Conservation (phyloP, 2,113 vertebrate species). For the Thymallus thymallus region DNA sequence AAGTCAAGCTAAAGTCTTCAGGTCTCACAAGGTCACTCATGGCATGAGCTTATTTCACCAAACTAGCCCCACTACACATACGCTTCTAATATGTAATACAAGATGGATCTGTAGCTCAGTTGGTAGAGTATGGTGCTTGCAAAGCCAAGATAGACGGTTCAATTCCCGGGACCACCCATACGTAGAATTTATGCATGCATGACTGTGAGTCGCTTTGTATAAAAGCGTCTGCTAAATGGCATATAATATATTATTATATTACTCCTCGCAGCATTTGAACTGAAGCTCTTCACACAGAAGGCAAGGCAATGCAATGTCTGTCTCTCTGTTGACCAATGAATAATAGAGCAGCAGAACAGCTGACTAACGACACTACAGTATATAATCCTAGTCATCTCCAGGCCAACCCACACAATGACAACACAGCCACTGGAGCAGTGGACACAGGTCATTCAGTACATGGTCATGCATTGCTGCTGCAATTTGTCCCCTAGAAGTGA, state of each 20-base stretch:
- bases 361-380: slow-evolving; percentile 67
- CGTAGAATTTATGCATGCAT: no score
- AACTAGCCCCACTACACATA: no score
- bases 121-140: no score
- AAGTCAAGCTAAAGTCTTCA: no score
- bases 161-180: no score
- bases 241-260: neutral
- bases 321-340: slow-evolving; percentile 70
- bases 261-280: slow-evolving; percentile 22
- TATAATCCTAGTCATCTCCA: slow-evolving; percentile 65
- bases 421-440: slow-evolving; percentile 44
- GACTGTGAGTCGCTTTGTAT: no score
- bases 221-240: neutral
- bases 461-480: slow-evolving; percentile 22
- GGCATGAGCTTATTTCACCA: no score
- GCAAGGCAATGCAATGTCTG: slow-evolving; percentile 52
- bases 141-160: no score
- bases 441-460: slow-evolving; percentile 39
- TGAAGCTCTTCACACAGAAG: slow-evolving; percentile 49
- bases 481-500: slow-evolving; percentile 5
- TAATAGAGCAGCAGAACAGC: slow-evolving; percentile 76
- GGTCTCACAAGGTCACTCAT: no score
- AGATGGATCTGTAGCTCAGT: neutral
- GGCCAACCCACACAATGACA: slow-evolving; percentile 61
- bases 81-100: neutral